A percentile compares a stretch with the other conserved stretches of the same genome.
Evolutionary conservation across 2,113 vertebrate genomes (phyloP).

Genomic region (Synodontis membranacea): DNA sequence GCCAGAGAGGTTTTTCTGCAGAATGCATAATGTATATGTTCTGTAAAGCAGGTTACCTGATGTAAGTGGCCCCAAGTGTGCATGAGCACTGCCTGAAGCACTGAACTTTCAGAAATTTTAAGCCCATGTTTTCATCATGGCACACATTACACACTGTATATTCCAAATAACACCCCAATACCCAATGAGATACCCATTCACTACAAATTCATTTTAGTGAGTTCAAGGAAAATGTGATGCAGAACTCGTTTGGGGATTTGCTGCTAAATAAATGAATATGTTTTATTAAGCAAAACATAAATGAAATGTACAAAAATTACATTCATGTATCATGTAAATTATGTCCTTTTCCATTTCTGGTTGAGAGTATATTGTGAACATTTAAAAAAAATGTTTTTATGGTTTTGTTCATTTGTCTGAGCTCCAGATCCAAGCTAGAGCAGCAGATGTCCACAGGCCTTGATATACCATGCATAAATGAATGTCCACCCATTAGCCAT

Average conservation of each 20-base stretch:
- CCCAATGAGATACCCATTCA: neutral
- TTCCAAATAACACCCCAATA: neutral
- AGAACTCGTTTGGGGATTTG: neutral
- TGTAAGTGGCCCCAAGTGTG: conserved; percentile 74
- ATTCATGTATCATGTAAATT: neutral
- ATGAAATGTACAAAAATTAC: neutral
- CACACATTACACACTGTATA: neutral
- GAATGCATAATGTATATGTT: conserved; percentile 73
- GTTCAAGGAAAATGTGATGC: neutral
- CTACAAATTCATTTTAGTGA: neutral
- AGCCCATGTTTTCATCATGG: conserved; percentile 64
- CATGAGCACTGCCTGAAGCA: conserved; percentile 62
- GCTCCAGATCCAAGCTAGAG: neutral
- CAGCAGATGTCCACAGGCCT: neutral
- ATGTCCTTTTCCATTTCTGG: neutral
- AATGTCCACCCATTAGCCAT: neutral
- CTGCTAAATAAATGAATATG: neutral
- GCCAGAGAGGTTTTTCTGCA: conserved; percentile 44
- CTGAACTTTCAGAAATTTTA: conserved; percentile 69
- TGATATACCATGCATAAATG: neutral
- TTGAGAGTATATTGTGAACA: neutral
- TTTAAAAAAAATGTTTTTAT: neutral
- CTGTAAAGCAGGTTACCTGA: conserved; percentile 69
- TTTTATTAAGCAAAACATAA: neutral
- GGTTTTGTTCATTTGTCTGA: neutral